Base-by-base conservation (phyloP, 2,797 vertebrate species). In the Bufotes viridis region DNA sequence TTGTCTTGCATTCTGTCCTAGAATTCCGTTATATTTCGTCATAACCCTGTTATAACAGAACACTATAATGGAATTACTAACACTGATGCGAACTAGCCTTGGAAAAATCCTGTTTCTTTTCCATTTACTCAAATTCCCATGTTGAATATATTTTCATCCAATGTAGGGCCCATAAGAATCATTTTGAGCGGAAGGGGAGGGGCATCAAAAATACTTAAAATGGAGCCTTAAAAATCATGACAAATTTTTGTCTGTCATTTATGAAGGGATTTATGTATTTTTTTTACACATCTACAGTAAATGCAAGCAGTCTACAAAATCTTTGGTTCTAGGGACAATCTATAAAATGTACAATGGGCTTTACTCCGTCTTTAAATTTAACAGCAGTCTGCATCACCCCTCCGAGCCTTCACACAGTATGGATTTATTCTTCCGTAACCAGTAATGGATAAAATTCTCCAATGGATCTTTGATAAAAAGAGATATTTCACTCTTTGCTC, bases 401-500 rank as follows among this genome's bases (percentile, higher is more conserved):
- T 9, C 60, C 58, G 49, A 8, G 29, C 60, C 79, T 51, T 61
- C 60, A 81, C 51, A 9, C 75, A 6, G 10, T 78, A 15, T 12
- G 51, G 55, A 78, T 63, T n/a, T 63, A 81, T 81, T n/a, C 29
- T 13, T 63, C 58, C 4, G 29, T 22, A 49, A 42, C 29, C 79
- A 49, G 60, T 81, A 81, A 81, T 49, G 34, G 29, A 63, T 81
- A 20, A 17, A 61, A 81, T 81, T 81, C 78, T 81, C 57, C 6
- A 49, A 79, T 51, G 65, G 24, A 69, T 29, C 34, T 87, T 67
- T 88, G 76, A 84, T 80, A 80, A 20, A 88, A 79, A 14, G 78
- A 34, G 53, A 84, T 42, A 61, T 72, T 69, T 61, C 26, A 81
- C 57, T 72, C 78, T 55, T 8, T 15, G 42, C 26, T 80, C 60